Evolutionary conservation across 2,113 vertebrate genomes (phyloP), one percentile per base, ranked within the genome.

Genomic region (Herpetotheres cachinnans): DNA sequence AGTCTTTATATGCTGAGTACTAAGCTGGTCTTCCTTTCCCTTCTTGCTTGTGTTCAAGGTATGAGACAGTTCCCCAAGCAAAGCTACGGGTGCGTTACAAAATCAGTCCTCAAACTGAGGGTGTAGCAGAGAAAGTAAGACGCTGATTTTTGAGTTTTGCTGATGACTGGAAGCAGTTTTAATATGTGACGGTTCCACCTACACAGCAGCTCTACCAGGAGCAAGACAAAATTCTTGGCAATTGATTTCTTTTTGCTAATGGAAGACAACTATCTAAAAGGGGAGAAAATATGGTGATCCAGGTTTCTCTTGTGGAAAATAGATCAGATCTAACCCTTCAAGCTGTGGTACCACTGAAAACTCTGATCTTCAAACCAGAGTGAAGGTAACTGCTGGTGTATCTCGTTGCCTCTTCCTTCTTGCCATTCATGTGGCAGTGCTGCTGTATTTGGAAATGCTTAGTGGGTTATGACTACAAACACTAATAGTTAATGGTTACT

Each of bases 141-240:
- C 85, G 9, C n/a, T 59, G 38, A 29, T 38, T 83, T 73, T 62
- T 47, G 29, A 86, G 86, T 86, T 86, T 61, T 40, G 14, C 32
- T 66, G 70, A 83, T 69, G 84, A 65, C 26, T 77, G 47, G 89
- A 93, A 50, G 62, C 81, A 82, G 47, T 58, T 97, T 94, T 97
- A 94, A 82, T 47, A 56, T 42, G 52, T 94, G 88, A 89, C 63
- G 76, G 40, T 85, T 96, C 91, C 70, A 96, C 81, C 91, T 87
- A 91, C 86, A 54, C 77, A 89, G 82, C 59, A 93, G 44, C 59
- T 96, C 65, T 89, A 69, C 86, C 73, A 66, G 46, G 32, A 94
- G 83, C 67, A 85, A 88, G 88, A 72, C 59, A 70, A 72, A 89
- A 89, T 72, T 81, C 70, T 82, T 71, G 61, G 61, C 52, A 89